Base-by-base conservation (phyloP, 2,113 vertebrate genomes). In the Chunga burmeisteri region DNA sequence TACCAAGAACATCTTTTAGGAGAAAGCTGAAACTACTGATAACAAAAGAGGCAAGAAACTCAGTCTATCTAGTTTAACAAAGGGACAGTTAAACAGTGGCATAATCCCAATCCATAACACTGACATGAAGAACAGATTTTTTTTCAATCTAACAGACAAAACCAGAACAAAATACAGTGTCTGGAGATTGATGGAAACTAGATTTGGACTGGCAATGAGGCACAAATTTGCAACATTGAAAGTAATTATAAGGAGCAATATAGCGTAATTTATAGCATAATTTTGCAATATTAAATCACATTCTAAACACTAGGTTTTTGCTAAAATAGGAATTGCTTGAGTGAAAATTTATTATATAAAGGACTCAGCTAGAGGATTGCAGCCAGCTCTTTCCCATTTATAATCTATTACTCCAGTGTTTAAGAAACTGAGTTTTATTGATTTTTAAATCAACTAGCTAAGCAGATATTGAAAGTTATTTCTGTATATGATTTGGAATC, bases 371-470 rank as follows among this genome's bases (percentile, higher is more conserved):
- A 53, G 58, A 79, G 47, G 27, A 82, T 36, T 68, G 27, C 36
- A 80, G 30, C 11, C 52, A 91, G 10, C 10, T 87, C 52, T 82
- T 94, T 81, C 36, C 3, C 9, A 67, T 78, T 96, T 84, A 56
- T 67, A 81, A 89, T 62, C 53, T 91, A 44, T 71, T 67, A 75
- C 19, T 79, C 47, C 44, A 56, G 10, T 72, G 66, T 91, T 93
- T 95, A 79, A 85, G 81, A 91, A 94, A 93, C 36, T 10, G 52
- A 88, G 61, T 27, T 81, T 82, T 86, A 82, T 38, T 93, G 72
- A 85, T 85, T 75, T 96, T 94, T 77, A 75, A 77, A 80, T 95
- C 46, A 77, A 62, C 40, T 44, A 85, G 34, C 27, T 90, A 87
- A 81, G 34, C 19, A 84, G 59, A 15, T 46, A 78, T 73, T 90